These are phyloP conservation scores for Stegophylla sp. DNA, from an alignment of 2,888 invertebrate genomes.

Conservation along the genomic window DNA sequence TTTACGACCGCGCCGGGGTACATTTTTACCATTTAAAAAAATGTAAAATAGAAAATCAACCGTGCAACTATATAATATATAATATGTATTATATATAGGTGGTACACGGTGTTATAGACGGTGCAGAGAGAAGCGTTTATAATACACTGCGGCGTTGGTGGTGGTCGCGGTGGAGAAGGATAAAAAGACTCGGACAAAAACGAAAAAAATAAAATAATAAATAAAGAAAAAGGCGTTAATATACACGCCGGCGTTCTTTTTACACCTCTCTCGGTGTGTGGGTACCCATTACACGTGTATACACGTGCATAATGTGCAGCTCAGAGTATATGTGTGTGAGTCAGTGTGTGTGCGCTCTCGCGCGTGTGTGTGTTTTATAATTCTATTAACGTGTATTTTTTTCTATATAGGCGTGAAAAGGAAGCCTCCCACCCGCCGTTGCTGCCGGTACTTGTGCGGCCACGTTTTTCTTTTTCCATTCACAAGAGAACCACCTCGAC, in stretches of 20 bases:
- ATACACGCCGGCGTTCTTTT: constrained; percentile 54
- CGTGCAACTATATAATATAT: constrained; percentile 2
- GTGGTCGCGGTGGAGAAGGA: background rate
- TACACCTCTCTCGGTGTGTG: constrained; percentile 27
- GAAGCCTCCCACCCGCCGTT: constrained; percentile 13
- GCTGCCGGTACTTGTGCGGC: constrained; percentile 1
- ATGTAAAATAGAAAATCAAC: constrained; percentile 39
- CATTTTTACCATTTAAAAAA: constrained; percentile 49
- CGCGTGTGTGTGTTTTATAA: constrained; percentile 40
- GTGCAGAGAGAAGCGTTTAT: too few relatives aligned
- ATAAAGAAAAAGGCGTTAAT: constrained; percentile 46
- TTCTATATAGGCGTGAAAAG: constrained; percentile 53
- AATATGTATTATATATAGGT: too few relatives aligned
- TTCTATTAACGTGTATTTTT: constrained; percentile 41
- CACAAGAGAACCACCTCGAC: background rate
- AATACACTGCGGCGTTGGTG: too few relatives aligned
- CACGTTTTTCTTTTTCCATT: constrained; percentile 37
- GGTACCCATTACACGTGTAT: background rate
- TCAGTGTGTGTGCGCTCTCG: background rate
- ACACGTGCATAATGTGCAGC: background rate
- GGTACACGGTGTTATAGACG: background rate
- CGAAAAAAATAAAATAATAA: background rate
- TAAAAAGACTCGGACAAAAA: constrained; percentile 3
- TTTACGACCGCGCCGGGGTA: constrained; percentile 45
- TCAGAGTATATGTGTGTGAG: too few relatives aligned